Percentiles rank a stretch among this genome's conserved stretches.
phyloP scores from a whole-genome alignment of 1,140 invertebrate genomes.

The Drosophila trapezifrons region DNA sequence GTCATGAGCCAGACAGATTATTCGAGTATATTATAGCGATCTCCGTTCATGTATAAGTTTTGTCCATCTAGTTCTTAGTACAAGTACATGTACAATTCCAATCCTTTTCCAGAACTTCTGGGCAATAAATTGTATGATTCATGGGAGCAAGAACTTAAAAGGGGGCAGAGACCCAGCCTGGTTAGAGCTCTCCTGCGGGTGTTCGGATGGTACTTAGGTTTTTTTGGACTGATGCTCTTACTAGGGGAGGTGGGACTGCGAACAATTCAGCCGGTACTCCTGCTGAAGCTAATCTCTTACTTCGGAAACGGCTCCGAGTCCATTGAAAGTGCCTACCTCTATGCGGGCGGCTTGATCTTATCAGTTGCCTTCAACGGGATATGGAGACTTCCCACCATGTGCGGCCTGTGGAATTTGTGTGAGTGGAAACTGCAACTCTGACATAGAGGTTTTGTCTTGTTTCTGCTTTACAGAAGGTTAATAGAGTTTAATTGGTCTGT shows the following conservation, averaged over 20 bases:
- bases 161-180: conserved; percentile 56
- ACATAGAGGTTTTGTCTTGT: no score
- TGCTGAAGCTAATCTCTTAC: conserved; percentile 89
- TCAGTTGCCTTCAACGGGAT: conserved; percentile 88
- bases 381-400: conserved; percentile 91
- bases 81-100: neutral
- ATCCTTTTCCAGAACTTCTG: conserved; percentile 60
- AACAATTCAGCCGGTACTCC: conserved; percentile 88
- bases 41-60: neutral
- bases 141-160: conserved; percentile 59
- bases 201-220: conserved; percentile 61
- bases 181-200: conserved; percentile 54
- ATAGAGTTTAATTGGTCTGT: no score
- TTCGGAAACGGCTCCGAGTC: conserved; percentile 83
- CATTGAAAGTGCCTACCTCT: conserved; percentile 86
- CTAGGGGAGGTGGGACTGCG: conserved; percentile 80
- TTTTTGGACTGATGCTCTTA: conserved; percentile 64
- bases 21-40: no score
- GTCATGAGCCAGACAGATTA: neutral
- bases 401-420: conserved; percentile 89
- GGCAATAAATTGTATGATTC: conserved; percentile 63
- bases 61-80: neutral
- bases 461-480: no score
- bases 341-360: conserved; percentile 88
- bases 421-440: no score